phyloP scores from a whole-genome alignment of 2,113 vertebrate species.

The Salminus brasiliensis region DNA sequence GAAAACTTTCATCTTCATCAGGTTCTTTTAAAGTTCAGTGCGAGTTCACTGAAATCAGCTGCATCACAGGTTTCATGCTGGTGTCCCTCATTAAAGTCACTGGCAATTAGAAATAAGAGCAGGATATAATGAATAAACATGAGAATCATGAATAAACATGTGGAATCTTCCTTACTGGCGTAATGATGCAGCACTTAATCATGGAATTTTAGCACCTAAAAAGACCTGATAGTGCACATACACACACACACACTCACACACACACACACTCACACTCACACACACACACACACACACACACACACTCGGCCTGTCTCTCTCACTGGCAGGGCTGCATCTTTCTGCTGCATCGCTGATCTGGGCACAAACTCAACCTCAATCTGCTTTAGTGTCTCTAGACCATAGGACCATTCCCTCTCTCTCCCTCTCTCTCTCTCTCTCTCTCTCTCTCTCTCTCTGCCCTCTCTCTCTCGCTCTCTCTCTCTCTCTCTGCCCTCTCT shows the following conservation, averaged over 20 bases:
- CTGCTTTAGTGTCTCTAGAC: conserved; percentile 33
- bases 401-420: background rate
- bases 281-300: background rate
- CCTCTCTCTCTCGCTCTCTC: background rate
- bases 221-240: background rate
- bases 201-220: conserved; percentile 5
- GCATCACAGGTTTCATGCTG: background rate
- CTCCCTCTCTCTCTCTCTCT: background rate
- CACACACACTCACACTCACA: background rate
- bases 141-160: conserved; percentile 14
- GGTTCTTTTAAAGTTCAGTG: background rate
- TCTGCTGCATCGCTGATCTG: conserved; percentile 30
- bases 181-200: background rate
- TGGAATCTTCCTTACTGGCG: background rate
- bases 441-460: background rate
- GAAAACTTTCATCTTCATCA: background rate
- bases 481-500: conserved; percentile 10
- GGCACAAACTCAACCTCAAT: conserved; percentile 36
- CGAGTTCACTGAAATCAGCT: background rate
- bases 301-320: background rate
- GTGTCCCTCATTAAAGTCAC: conserved; percentile 26
- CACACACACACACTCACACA: background rate
- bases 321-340: conserved; percentile 17
- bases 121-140: conserved; percentile 3
- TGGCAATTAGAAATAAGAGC: background rate